Evolutionary conservation across 2,113 vertebrate genomes (phyloP), one percentile per base, ranked within the genome.

Genomic region (Vulpes ferrilata): DNA sequence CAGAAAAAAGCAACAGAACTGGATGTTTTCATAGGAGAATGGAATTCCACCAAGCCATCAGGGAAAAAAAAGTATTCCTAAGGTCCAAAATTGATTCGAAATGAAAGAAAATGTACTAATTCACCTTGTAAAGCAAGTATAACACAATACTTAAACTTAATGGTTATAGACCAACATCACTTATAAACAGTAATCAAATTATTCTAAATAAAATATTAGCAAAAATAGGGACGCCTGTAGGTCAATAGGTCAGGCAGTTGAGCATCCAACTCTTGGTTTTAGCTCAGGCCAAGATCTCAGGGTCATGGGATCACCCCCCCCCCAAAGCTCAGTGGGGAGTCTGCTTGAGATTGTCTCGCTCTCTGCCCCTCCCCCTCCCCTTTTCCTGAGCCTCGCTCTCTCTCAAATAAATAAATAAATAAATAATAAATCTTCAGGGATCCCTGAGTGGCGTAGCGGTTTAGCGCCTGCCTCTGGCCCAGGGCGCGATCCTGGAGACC

Each of bases 71-170:
- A 9, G 19, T 43, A 53, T 73, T 32, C 32, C 86, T 73, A 55
- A 94, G 43, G 43, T 82, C 43, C 65, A 82, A 64, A 74, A 89
- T 17, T 64, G 43, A 83, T 25, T 23, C n/a, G 48, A 64, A 74
- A 82, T 32, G 25, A 89, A 89, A 82, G 22, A 23, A 51, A 81
- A 74, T 82, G 12, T 73, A 67, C n/a, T 43, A 82, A 82, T 53
- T 94, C 53, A 81, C 12, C 35, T 51, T 32, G 48, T 62, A 95
- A 89, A 94, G 27, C 57, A 88, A 74, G n/a, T 43, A 89, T 43
- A 89, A 83, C 27, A 64, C 0, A 25, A 53, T 64, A 94, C 3
- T 74, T 73, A 19, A 64, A 43, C 20, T 38, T 5, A 3, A n/a
- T 4, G 65, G 78, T 15, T 89, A n/a, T 0, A 48, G 19, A 73